These are phyloP conservation scores for Dendroctonus valens DNA, from an alignment of 1,140 invertebrate species.

Conservation along the genomic window DNA sequence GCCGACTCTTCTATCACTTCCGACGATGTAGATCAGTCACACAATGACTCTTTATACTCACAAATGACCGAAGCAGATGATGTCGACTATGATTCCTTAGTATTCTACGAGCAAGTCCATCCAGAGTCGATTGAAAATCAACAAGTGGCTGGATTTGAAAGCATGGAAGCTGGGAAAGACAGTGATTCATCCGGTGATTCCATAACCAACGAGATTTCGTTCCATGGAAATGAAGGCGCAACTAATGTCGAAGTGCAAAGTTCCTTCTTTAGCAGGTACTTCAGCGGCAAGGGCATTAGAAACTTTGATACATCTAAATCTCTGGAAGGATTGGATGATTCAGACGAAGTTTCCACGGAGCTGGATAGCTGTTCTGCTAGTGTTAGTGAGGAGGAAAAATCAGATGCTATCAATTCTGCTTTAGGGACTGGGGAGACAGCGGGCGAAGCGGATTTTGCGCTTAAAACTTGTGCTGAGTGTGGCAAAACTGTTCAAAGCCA, in stretches of 20 bases:
- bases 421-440: background rate
- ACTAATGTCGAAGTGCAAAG: background rate
- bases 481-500: constrained; percentile 52
- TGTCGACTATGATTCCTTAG: constrained; percentile 24
- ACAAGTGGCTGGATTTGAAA: constrained; percentile 5
- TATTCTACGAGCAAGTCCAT: constrained; percentile 38
- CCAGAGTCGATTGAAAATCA: constrained; percentile 27
- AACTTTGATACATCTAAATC: constrained; percentile 40
- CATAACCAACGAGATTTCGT: constrained; percentile 17
- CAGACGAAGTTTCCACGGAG: background rate
- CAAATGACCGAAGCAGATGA: constrained; percentile 35
- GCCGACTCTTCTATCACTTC: background rate
- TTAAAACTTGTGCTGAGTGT: constrained; percentile 50
- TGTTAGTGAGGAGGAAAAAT: background rate
- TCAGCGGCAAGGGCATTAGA: constrained; percentile 38
- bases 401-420: background rate
- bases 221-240: background rate
- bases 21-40: constrained; percentile 16
- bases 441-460: too few relatives aligned
- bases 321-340: constrained; percentile 9
- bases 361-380: background rate
- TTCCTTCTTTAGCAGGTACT: constrained; percentile 55
- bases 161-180: background rate
- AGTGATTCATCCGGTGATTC: constrained; percentile 16
- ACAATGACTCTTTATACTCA: constrained; percentile 39